Percentiles rank a stretch among this genome's conserved stretches.
Evolutionary conservation across 2,797 vertebrate genomes (phyloP).

Genomic region (Bradypodion ventrale): DNA sequence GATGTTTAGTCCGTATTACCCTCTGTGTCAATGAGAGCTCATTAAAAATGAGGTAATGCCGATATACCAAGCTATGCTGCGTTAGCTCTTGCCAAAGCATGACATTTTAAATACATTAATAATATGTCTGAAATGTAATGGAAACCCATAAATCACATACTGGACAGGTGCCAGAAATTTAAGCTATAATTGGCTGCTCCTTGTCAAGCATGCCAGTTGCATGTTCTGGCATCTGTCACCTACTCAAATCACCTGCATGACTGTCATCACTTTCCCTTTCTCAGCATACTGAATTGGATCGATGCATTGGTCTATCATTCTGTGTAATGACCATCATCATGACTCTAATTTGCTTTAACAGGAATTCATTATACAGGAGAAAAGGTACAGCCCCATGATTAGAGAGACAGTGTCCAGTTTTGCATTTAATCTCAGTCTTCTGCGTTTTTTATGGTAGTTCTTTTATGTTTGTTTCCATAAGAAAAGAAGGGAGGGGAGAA

Average conservation of each 20-base stretch:
- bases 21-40: slow-evolving; percentile 80
- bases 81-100: slow-evolving; percentile 77
- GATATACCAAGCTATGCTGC: slow-evolving; percentile 66
- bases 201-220: slow-evolving; percentile 82
- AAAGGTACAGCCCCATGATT: slow-evolving; percentile 35
- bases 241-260: slow-evolving; percentile 69
- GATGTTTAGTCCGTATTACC: slow-evolving; percentile 81
- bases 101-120: slow-evolving; percentile 87
- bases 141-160: slow-evolving; percentile 87
- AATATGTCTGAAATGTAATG: slow-evolving; percentile 85
- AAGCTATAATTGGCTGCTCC: slow-evolving; percentile 86
- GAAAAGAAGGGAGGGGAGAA: neutral
- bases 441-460: slow-evolving; percentile 16
- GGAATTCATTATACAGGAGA: slow-evolving; percentile 63
- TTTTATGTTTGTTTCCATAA: neutral
- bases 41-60: slow-evolving; percentile 79
- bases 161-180: slow-evolving; percentile 83
- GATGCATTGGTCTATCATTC: slow-evolving; percentile 72
- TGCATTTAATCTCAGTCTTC: slow-evolving; percentile 19
- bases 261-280: slow-evolving; percentile 71
- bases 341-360: slow-evolving; percentile 74
- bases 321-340: slow-evolving; percentile 76
- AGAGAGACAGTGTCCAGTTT: slow-evolving; percentile 37
- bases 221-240: slow-evolving; percentile 75
- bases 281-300: slow-evolving; percentile 72